Evolutionary conservation across 2,113 vertebrate genomes (phyloP), one percentile per base, ranked within the genome.

Genomic region (Protobothrops mucrosquamatus): DNA sequence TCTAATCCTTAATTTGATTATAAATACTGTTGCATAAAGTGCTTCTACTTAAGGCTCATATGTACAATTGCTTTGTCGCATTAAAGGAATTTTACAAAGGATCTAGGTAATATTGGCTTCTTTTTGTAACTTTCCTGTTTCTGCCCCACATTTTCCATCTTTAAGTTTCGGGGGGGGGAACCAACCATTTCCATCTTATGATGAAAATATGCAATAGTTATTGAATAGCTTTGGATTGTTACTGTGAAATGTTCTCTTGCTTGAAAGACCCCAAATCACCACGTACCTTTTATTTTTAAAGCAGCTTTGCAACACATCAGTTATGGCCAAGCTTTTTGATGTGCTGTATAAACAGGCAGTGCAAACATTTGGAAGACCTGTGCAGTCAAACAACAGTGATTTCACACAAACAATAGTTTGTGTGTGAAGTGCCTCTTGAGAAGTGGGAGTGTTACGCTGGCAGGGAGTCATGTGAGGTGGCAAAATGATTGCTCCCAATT

Each of bases 261-360:
- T 81, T 81, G 18, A 43, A 81, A 81, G 18, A 81, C 18, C 1
- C 34, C 74, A 81, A 88, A 26, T 1, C 46, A 88, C 39, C 0
- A 12, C 46, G 57, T 57, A 55, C 12, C 0, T 0, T 14, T 95
- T 12, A 12, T 86, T 29, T 89, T 0, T 0, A 89, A 92, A 6
- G 55, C 0, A 0, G 11, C 11, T 93, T 56, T 92, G 90, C 34
- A 34, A 86, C 88, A 94, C 74, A 87, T 93, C 91, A 56, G 23
- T 90, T 46, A 52, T 3, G 34, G 93, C 89, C 55, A 29, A 39
- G 8, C 54, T 57, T 89, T 93, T 57, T 90, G 88, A 20, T 8
- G 24, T 91, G 57, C 5, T 0, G 14, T 9, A 48, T 88, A 90
- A 29, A 39, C 54, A 14, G 46, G 10, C n/a, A 48, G 88, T 88